These are phyloP conservation scores for Ips nitidus DNA, from an alignment of 1,140 invertebrate species.

Conservation along the genomic window DNA sequence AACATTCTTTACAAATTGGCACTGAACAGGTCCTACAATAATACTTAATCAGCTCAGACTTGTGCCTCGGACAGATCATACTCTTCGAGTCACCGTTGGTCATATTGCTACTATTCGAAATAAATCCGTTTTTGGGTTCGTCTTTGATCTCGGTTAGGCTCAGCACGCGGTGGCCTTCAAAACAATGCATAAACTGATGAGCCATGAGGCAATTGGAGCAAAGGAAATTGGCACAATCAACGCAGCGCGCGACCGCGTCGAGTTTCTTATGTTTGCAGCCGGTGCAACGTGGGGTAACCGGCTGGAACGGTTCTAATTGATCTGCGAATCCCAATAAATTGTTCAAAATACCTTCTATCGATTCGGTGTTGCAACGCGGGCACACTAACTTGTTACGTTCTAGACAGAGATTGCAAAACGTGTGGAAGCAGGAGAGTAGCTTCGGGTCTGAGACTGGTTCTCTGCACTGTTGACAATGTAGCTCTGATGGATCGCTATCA, in stretches of 20 bases:
- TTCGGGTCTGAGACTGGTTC: constrained; percentile 73
- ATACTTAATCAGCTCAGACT: constrained; percentile 84
- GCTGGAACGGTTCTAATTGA: constrained; percentile 45
- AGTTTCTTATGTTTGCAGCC: constrained; percentile 85
- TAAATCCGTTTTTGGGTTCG: constrained; percentile 50
- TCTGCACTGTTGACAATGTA: constrained; percentile 80
- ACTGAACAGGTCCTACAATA: constrained; percentile 89
- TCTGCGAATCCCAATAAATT: constrained; percentile 65
- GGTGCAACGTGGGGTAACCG: constrained; percentile 68
- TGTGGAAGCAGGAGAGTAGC: constrained; percentile 80
- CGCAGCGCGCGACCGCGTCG: constrained; percentile 86
- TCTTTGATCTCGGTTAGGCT: constrained; percentile 69
- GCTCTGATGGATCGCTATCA: constrained; percentile 55
- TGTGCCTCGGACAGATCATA: constrained; percentile 80
- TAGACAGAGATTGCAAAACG: constrained; percentile 78
- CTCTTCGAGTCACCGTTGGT: constrained; percentile 59
- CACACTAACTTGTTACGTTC: constrained; percentile 83
- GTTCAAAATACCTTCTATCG: constrained; percentile 64
- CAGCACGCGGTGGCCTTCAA: constrained; percentile 91
- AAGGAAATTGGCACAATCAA: constrained; percentile 92
- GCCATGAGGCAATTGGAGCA: constrained; percentile 97
- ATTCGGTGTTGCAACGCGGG: constrained; percentile 77
- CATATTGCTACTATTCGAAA: constrained; percentile 44
- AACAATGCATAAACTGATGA: constrained; percentile 98
- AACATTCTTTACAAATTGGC: constrained; percentile 93